Conservation (phyloP, 2,113 vertebrate genomes). For the Ameiurus melas region DNA sequence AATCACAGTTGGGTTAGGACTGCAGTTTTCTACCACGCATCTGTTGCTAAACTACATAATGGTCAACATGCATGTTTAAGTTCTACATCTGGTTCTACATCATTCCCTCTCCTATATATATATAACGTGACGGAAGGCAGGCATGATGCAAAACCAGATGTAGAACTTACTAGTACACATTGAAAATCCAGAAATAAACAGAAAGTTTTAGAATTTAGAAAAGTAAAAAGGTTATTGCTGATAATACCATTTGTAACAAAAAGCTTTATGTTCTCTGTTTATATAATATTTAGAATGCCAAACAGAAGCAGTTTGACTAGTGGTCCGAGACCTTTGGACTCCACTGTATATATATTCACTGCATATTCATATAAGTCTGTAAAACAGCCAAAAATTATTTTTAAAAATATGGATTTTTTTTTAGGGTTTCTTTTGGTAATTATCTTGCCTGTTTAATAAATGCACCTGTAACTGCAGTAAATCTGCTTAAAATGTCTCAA, state of each 20-base stretch:
- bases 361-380: not conserved
- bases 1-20: not conserved
- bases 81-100: not conserved
- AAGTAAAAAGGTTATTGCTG: too few relatives aligned
- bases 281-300: not conserved
- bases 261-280: not conserved
- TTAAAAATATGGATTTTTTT: too few relatives aligned
- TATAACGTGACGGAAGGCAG: too few relatives aligned
- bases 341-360: not conserved
- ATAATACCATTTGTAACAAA: not conserved
- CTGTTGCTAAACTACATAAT: constrained; percentile 5
- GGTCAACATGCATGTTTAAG: not conserved
- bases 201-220: too few relatives aligned
- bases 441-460: not conserved
- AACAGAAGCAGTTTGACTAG: not conserved
- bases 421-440: too few relatives aligned
- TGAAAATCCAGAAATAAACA: too few relatives aligned
- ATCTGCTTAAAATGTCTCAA: not conserved
- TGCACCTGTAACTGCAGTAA: not conserved
- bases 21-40: not conserved
- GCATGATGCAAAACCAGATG: too few relatives aligned
- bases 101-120: not conserved
- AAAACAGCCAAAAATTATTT: not conserved
- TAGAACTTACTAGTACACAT: too few relatives aligned
- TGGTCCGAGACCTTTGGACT: not conserved